Base-by-base conservation (phyloP, 2,113 vertebrate genomes). In the Chaetodon auriga region DNA sequence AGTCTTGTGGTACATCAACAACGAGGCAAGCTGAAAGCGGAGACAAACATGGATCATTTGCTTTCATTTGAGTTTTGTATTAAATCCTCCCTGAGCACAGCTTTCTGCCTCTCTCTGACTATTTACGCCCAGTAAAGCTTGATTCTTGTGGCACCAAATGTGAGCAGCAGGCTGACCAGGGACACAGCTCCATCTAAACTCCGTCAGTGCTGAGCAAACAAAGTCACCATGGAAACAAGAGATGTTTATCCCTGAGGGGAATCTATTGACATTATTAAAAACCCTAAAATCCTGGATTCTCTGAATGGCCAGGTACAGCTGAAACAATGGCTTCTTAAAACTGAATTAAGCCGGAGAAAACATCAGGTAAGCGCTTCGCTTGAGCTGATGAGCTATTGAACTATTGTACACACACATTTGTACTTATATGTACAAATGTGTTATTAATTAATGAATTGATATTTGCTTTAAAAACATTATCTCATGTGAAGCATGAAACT, bases 141-240 rank as follows among this genome's bases (percentile, higher is more conserved):
- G 12, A 4, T 66, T 66, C 25, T 57, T 62, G n/a, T 57, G 4
- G 57, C 64, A 68, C 19, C 23, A 58, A 36, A 69, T 21, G 38
- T 51, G 23, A 55, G 79, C 61, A 25, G 51, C 51, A 18, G 60
- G 41, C 43, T 46, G 1, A 80, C 57, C 36, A 61, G 68, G 36
- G 21, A 14, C 16, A 36, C 19, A 10, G 75, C 51, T 49, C 49
- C 0, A 68, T 69, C 65, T 63, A 43, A 83, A 68, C 74, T 62
- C 64, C 48, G 43, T 70, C 49, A 55, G 45, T 30, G 62, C 55
- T 68, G 76, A 85, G 70, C 57, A 80, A 80, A 78, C 58, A 75
- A 25, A 62, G 68, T 85, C 60, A 1, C 84, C 65, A 90, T 86
- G 75, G 82, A 80, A 89, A 89, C 85, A 53, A 66, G 9, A 23